These are phyloP conservation scores for Natrix natrix DNA, from an alignment of 2,797 vertebrate genomes.

Conservation along the genomic window DNA sequence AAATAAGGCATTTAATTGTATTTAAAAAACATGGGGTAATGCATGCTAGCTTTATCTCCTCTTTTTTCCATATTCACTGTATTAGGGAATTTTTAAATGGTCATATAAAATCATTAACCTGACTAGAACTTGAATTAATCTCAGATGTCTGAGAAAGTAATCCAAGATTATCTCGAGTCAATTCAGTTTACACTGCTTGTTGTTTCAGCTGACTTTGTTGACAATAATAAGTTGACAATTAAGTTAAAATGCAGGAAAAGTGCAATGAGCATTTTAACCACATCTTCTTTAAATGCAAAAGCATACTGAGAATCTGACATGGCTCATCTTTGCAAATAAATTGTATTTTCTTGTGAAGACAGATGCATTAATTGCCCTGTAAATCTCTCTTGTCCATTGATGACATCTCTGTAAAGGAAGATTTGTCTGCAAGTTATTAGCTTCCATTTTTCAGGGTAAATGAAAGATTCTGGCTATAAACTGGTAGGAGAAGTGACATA, in stretches of 20 bases:
- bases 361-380: not conserved
- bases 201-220: not conserved
- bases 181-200: not conserved
- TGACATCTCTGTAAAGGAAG: slow-evolving; percentile 22
- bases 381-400: slow-evolving; percentile 32
- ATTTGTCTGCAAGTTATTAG: slow-evolving; percentile 51
- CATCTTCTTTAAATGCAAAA: not conserved
- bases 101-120: not conserved
- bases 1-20: not conserved
- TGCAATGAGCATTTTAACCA: not conserved
- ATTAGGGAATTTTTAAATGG: not conserved
- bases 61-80: not conserved
- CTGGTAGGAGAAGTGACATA: not conserved
- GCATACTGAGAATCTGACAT: not conserved
- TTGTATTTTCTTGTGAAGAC: not conserved
- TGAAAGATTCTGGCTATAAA: not conserved
- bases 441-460: slow-evolving; percentile 43
- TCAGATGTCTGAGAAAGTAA: not conserved
- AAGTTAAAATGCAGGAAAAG: not conserved
- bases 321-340: not conserved
- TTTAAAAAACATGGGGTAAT: not conserved
- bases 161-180: not conserved
- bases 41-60: not conserved
- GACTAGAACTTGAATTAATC: not conserved
- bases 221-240: not conserved